Evolutionary conservation across 1,140 invertebrate species (phyloP), one percentile per base, ranked within the genome.

Genomic region (Rhizoglyphus robini): DNA sequence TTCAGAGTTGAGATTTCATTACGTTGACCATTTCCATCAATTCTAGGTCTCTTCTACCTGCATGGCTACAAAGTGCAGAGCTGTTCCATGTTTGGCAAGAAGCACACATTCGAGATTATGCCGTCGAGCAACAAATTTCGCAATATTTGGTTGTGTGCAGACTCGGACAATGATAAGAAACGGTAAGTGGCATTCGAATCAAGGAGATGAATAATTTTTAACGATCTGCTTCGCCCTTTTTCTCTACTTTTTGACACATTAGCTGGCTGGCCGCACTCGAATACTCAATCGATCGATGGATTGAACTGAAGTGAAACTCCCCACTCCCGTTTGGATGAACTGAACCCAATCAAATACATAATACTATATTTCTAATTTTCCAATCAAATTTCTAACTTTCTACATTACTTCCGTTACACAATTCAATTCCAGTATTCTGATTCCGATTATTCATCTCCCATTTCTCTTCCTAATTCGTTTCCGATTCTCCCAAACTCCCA

Each of bases 251-350:
- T 70, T 71, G 75, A 70, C 72, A 63, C 84, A 83, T 32, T 76
- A 95, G 91, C 74, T 96, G 92, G 92, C 81, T 95, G 71, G 88
- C 89, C 65, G 89, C 90, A 57, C 76, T 96, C 71, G 90, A 93
- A 76, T 94, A 92, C 74, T 94, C 91, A 49, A 94, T 96, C 74
- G 90, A 94, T 77, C 82, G 90, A 71, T 96, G 92, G 92, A 88
- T 96, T 74, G 90, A 91, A 79, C 85, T 90, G 32, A 75, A 74
- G 57, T 73, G 70, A 59, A 69, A 41, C n/a, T n/a, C n/a, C n/a
- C n/a, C n/a, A n/a, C n/a, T n/a, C n/a, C n/a, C n/a, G n/a, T n/a
- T n/a, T n/a, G n/a, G n/a, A n/a, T n/a, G n/a, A n/a, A n/a, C n/a
- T n/a, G n/a, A n/a, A n/a, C n/a, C n/a, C n/a, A n/a, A n/a, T n/a